Evolutionary conservation across 2,113 vertebrate genomes (phyloP).

Genomic region (Atrichornis clamosus): DNA sequence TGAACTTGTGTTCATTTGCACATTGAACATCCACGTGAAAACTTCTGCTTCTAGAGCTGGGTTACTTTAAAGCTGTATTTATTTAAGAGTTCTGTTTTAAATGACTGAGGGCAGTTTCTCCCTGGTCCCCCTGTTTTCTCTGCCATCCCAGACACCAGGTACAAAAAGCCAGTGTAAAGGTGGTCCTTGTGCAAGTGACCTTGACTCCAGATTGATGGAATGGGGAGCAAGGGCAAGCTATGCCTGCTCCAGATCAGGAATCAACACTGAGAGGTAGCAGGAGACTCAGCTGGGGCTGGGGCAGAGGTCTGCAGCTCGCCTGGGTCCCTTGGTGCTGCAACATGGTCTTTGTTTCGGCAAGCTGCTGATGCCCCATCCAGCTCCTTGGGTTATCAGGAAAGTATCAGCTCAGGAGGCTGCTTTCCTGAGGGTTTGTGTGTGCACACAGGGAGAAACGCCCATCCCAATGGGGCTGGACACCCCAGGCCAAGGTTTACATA

Average conservation of each 20-base stretch:
- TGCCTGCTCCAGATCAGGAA: neutral
- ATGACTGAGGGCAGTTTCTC: neutral
- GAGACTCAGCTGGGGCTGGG: neutral
- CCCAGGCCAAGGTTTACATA: neutral
- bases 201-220: rapidly evolving
- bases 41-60: neutral
- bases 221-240: neutral
- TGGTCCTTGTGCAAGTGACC: rapidly evolving
- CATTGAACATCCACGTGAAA: neutral
- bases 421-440: neutral
- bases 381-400: neutral
- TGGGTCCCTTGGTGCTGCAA: neutral
- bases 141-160: neutral
- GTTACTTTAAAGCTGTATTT: neutral
- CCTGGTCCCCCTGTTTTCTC: neutral
- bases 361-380: neutral
- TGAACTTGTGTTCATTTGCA: neutral
- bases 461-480: neutral
- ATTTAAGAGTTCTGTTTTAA: neutral
- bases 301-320: neutral
- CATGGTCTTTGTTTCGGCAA: neutral
- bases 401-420: neutral
- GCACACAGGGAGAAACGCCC: rapidly evolving
- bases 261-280: neutral
- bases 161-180: neutral